These are phyloP conservation scores for Clitarchus hookeri DNA, from an alignment of 2,888 invertebrate species.

Conservation along the genomic window DNA sequence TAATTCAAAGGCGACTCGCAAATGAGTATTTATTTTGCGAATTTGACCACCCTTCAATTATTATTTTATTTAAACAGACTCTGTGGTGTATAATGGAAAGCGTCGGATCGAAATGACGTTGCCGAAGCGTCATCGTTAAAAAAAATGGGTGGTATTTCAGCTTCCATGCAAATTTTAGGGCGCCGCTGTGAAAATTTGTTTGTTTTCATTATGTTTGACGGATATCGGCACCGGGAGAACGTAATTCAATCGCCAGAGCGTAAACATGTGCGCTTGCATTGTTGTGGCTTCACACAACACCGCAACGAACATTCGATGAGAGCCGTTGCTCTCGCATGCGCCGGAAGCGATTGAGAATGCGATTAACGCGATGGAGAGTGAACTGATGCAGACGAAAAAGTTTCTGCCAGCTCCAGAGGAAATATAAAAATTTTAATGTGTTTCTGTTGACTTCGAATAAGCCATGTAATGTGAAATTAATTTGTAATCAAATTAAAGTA, in stretches of 20 bases:
- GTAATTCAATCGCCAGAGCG: background rate
- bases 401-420: too few species aligned
- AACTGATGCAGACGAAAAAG: too few species aligned
- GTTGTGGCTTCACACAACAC: background rate
- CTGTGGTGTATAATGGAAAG: background rate
- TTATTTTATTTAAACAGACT: too few species aligned
- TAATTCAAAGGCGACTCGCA: too few species aligned
- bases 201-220: background rate
- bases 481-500: too few species aligned
- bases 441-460: too few species aligned
- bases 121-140: background rate
- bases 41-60: too few species aligned
- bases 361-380: background rate
- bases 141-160: background rate
- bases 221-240: background rate
- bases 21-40: too few species aligned
- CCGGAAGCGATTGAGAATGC: background rate
- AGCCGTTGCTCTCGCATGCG: background rate
- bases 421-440: too few species aligned
- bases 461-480: too few species aligned
- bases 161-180: background rate
- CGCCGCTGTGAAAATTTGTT: background rate
- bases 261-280: background rate
- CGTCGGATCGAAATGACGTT: background rate
- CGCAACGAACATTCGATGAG: background rate